Evolutionary conservation across 2,888 invertebrate species (phyloP), one percentile per base, ranked within the genome.

Genomic region (Hymenopus coronatus): DNA sequence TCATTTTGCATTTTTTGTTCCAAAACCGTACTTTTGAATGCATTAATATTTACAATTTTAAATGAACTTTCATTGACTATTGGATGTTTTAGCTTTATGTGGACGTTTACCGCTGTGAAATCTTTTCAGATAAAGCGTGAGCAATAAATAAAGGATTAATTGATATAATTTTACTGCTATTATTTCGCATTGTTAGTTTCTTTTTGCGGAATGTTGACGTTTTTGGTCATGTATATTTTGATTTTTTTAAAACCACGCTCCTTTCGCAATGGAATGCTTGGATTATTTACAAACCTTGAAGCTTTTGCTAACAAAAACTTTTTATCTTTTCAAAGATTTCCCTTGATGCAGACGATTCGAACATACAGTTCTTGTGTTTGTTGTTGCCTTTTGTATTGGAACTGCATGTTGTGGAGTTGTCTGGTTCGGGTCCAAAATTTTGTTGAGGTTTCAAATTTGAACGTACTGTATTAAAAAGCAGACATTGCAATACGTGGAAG

Each of bases 401-500:
- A 88, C 81, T 85, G 85, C 85, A 85, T 88, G 82, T 82, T 88
- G 82, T 88, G 82, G 33, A 83, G 88, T 88, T 88, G 81, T 83
- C 82, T 88, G 88, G 40, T 88, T 88, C 28, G 33, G 33, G 25
- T 81, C 88, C 40, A 88, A 70, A 70, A 70, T 70, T 70, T 70
- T 70, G 3, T 70, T 20, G 20, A 70, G 54, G 20, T 20, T 70
- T 70, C 54, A 15, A 25, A 20, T 70, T 20, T 70, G 54, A 70
- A 25, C 20, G 20, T 20, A 25, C 20, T 3, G 20, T 3, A 20
- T 70, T 20, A 20, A 70, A 70, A 30, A 82, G n/a, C 28, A n/a
- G 83, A 30, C 30, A 30, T 82, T 27, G 88, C 40, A 70, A 20
- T 70, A 20, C 20, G 54, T 70, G 54, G 83, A 54, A 84, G 87